Conservation (phyloP, 35 echinoderm and acorn worm species). For the Apostichopus japonicus region DNA sequence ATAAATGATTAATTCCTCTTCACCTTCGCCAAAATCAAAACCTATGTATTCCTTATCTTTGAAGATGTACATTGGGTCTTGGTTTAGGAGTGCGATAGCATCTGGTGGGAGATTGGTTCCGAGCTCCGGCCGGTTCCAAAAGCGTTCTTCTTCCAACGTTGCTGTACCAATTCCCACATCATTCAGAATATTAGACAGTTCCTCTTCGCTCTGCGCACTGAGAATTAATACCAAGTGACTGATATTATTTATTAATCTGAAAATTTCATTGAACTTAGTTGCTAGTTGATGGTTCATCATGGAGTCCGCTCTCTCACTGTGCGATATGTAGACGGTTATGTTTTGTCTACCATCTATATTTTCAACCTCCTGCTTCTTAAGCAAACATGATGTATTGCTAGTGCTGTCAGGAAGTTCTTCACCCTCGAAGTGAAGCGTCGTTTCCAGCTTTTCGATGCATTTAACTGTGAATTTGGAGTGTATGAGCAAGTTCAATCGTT, state of each 20-base stretch:
- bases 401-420: neutral
- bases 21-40: constrained; percentile 19
- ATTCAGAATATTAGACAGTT: constrained; percentile 43
- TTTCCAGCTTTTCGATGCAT: constrained; percentile 20
- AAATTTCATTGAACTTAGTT: constrained; percentile 15
- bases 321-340: constrained; percentile 17
- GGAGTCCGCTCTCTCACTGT: neutral
- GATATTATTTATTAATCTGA: constrained; percentile 21
- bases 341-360: neutral
- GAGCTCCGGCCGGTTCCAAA: neutral
- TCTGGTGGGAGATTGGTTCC: constrained; percentile 9
- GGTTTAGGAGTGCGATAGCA: constrained; percentile 1
- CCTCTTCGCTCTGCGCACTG: constrained; percentile 12
- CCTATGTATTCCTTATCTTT: constrained; percentile 44
- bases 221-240: constrained; percentile 1
- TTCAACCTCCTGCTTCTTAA: constrained; percentile 9
- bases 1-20: constrained; percentile 25
- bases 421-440: neutral
- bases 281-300: neutral
- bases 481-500: neutral
- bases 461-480: neutral
- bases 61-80: constrained; percentile 46
- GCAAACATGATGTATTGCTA: constrained; percentile 13
- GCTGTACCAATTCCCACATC: constrained; percentile 40
- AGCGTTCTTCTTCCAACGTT: constrained; percentile 21